Base-by-base conservation (phyloP, 2,797 vertebrate genomes). In the Cygnus olor region DNA sequence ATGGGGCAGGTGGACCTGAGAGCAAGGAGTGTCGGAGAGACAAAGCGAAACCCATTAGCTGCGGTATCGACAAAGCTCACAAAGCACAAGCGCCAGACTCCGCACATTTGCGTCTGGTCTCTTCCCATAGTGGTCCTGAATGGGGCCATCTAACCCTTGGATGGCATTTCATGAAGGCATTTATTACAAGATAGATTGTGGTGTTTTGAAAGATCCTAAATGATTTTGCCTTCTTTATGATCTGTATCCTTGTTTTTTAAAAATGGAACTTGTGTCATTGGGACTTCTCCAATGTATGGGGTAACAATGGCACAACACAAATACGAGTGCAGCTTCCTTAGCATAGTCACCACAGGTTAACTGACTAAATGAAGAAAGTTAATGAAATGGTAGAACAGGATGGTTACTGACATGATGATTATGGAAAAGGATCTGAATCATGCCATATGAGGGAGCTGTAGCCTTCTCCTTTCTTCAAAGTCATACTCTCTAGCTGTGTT, bases 101-200 rank as follows among this genome's bases (percentile, higher is more conserved):
- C 40, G 64, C 83, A 70, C 63, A 0, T 92, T 79, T 83, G 71
- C 66, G 1, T 92, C 73, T 95, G 70, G 28, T 89, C 86, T 78
- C 49, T 96, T 93, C 13, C 4, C 92, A 93, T 74, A 79, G 71
- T 3, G 17, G 74, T 86, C 91, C 58, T 8, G 85, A 91, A n/a
- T 89, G 47, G 51, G 65, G 30, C 77, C 61, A 3, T 54, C 73
- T 87, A 81, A 71, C 73, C 85, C 71, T 45, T 65, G 38, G 65
- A 80, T 89, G 76, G 71, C 70, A 57, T 97, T 96, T 96, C 76
- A 85, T 68, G 76, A 90, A 91, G 66, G 80, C 92, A 96, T 80
- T 97, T 97, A 95, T 40, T 91, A 63, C 77, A 95, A 96, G 94
- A 97, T 42, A 96, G 95, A 97, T 97, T 86, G 88, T 87, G 1